Conservation (phyloP, 2,797 vertebrate species). For the Mareca penelope region DNA sequence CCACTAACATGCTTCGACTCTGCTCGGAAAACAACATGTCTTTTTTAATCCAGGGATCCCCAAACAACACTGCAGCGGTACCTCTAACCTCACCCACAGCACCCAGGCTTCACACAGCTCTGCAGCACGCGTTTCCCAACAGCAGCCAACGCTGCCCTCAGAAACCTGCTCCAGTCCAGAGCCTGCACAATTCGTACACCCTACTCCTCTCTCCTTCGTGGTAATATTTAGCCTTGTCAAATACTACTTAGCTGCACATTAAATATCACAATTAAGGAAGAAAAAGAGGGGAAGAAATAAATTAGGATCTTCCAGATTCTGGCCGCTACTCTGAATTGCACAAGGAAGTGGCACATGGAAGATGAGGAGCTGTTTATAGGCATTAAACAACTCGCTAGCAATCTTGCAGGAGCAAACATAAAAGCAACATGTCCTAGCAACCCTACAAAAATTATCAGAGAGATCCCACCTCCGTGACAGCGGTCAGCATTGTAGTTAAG, state of each 20-base stretch:
- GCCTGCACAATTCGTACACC: neutral
- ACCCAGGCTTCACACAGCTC: neutral
- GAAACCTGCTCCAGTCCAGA: neutral
- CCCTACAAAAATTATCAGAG: neutral
- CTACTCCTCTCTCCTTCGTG: neutral
- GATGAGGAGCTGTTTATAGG: slow-evolving; percentile 1
- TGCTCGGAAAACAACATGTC: neutral
- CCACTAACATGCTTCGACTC: neutral
- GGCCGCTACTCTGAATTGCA: neutral
- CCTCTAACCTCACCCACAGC: neutral
- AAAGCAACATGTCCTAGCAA: neutral
- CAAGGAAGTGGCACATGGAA: neutral
- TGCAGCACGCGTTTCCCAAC: neutral
- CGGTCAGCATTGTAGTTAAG: neutral
- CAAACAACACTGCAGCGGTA: neutral
- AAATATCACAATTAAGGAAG: neutral
- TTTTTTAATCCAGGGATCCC: neutral
- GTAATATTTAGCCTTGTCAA: neutral
- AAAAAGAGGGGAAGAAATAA: neutral
- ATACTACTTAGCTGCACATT: neutral
- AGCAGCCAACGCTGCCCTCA: neutral
- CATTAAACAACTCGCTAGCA: neutral
- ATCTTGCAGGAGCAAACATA: neutral
- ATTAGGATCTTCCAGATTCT: neutral
- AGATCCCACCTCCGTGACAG: neutral